Evolutionary conservation across 1,140 invertebrate species (phyloP).

Genomic region (Coptotermes formosanus): DNA sequence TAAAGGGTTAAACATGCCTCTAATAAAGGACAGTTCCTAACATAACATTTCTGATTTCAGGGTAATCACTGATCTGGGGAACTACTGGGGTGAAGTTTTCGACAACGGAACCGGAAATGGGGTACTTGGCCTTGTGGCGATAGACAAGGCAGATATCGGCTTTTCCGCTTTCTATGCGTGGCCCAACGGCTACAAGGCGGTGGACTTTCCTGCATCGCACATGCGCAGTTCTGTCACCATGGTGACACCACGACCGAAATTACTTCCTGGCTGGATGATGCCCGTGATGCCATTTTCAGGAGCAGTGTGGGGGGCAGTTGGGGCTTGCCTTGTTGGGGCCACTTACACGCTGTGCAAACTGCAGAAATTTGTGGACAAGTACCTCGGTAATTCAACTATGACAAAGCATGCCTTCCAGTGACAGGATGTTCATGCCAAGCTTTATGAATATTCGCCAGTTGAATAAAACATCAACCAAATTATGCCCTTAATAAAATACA

Average conservation of each 20-base stretch:
- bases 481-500: no score
- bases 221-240: neutral
- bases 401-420: no score
- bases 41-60: neutral
- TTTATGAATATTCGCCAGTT: no score
- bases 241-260: neutral
- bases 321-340: neutral
- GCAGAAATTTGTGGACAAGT: neutral
- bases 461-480: no score
- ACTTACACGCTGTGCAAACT: neutral
- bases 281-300: neutral
- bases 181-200: neutral
- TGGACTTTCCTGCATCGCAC: conserved; percentile 4
- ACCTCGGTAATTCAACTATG: neutral
- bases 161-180: neutral
- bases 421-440: no score
- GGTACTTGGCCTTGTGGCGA: neutral
- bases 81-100: neutral
- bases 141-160: neutral
- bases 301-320: neutral
- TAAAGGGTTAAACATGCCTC: no score
- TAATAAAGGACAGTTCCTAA: no score
- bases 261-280: neutral
- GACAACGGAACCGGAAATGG: neutral
- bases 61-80: neutral